phyloP scores from a whole-genome alignment of 2,888 invertebrate genomes.

The Papilio elwesi region DNA sequence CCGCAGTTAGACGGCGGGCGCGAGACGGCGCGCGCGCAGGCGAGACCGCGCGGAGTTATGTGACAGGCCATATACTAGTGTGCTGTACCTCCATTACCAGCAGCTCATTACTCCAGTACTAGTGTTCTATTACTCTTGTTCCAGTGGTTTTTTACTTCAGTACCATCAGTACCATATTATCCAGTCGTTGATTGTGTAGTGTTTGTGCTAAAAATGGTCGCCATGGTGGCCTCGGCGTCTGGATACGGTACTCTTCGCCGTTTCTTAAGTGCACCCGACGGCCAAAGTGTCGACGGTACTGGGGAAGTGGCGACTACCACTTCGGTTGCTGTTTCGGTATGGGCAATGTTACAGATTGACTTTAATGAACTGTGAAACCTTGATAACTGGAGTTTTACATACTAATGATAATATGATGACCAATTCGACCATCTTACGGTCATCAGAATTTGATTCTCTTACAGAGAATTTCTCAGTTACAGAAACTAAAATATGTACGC shows the following conservation, averaged over 20 bases:
- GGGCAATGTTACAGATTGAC: conserved; percentile 43
- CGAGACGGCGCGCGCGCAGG: conserved; percentile 72
- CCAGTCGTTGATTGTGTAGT: conserved; percentile 64
- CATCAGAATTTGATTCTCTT: background rate
- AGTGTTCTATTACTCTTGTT: conserved; percentile 55
- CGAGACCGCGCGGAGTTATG: conserved; percentile 57
- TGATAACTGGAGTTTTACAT: background rate
- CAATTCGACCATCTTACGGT: background rate
- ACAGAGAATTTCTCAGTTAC: no score
- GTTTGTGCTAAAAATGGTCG: conserved; percentile 69
- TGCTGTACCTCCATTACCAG: background rate
- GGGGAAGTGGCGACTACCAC: conserved; percentile 67
- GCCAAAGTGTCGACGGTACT: conserved; percentile 62
- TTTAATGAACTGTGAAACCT: background rate
- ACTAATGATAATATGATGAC: background rate
- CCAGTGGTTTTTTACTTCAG: background rate
- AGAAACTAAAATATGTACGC: no score
- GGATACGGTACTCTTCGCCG: conserved; percentile 81
- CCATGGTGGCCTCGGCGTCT: conserved; percentile 81
- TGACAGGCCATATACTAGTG: conserved; percentile 49
- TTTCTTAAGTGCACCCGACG: conserved; percentile 78
- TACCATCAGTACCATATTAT: conserved; percentile 59
- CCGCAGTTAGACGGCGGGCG: conserved; percentile 47
- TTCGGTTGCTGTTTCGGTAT: conserved; percentile 80
- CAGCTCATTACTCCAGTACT: conserved; percentile 48